These are phyloP conservation scores for Mormyrus lacerda DNA, from an alignment of 2,113 vertebrate genomes.

Conservation along the genomic window DNA sequence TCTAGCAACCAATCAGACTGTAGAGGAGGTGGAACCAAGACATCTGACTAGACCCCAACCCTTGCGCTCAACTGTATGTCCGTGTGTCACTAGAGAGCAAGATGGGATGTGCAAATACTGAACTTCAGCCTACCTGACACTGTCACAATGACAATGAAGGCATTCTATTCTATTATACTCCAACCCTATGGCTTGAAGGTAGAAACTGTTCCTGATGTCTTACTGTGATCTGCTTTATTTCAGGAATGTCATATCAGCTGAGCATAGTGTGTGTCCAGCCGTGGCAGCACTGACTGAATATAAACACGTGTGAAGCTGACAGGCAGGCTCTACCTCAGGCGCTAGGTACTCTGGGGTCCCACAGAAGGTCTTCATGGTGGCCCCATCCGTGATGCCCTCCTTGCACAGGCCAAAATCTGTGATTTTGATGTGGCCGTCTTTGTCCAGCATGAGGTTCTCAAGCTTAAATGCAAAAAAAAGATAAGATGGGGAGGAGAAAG, in stretches of 20 bases:
- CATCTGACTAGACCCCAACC: neutral
- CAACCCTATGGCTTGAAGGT: neutral
- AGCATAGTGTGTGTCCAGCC: neutral
- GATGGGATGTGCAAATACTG: neutral
- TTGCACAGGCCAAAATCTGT: constrained; percentile 97
- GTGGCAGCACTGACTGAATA: neutral
- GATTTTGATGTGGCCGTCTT: constrained; percentile 96
- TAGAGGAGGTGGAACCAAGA: neutral
- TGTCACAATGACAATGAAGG: neutral
- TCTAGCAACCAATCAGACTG: neutral
- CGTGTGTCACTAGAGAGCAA: neutral
- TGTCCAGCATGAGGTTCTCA: constrained; percentile 98
- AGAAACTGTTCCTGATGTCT: neutral
- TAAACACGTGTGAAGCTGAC: neutral
- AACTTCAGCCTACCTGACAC: neutral
- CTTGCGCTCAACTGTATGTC: neutral
- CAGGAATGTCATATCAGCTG: neutral
- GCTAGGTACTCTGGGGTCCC: constrained; percentile 96
- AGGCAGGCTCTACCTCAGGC: constrained; percentile 71
- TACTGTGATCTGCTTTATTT: neutral
- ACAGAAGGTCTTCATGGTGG: constrained; percentile 99
- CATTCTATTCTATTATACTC: neutral
- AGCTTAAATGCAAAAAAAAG: constrained; percentile 51
- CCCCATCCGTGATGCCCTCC: constrained; percentile 94
- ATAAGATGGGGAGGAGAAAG: neutral